These are phyloP conservation scores for Zophobas morio DNA, from an alignment of 1,140 invertebrate genomes.

Conservation along the genomic window DNA sequence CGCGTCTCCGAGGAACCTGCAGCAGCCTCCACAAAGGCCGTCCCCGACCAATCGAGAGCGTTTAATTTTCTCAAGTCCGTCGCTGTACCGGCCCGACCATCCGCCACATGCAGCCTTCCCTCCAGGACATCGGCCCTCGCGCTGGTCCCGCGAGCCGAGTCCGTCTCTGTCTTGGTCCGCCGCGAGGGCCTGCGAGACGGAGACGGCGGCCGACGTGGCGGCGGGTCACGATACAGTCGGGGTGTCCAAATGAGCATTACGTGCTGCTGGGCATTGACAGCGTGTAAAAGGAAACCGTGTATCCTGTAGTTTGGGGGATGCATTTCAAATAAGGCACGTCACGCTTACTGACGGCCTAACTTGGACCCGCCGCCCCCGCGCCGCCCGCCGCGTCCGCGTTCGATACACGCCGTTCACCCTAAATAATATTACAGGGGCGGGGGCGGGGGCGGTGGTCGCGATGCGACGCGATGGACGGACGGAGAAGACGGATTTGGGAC, in stretches of 20 bases:
- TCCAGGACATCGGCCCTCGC: slow-evolving; percentile 11
- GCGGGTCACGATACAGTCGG: slow-evolving; percentile 33
- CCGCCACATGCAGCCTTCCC: slow-evolving; percentile 43
- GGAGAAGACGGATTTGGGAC: not conserved
- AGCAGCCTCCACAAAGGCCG: slow-evolving; percentile 1
- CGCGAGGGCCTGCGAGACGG: not conserved
- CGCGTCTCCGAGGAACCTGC: not conserved
- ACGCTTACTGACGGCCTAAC: slow-evolving; percentile 52
- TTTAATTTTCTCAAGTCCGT: slow-evolving; percentile 40
- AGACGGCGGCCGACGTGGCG: slow-evolving; percentile 6
- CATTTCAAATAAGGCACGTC: slow-evolving; percentile 58
- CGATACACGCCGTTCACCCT: slow-evolving; percentile 25
- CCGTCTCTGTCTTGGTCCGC: slow-evolving; percentile 17
- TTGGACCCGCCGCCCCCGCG: slow-evolving; percentile 36
- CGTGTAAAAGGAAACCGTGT: slow-evolving; percentile 59
- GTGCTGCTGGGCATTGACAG: slow-evolving; percentile 56
- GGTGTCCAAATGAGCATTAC: slow-evolving; percentile 56
- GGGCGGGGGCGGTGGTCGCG: slow-evolving; percentile 12
- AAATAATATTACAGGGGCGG: slow-evolving; percentile 16
- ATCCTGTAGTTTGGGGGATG: slow-evolving; percentile 58
- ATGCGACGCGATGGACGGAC: not conserved
- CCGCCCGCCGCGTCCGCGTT: slow-evolving; percentile 23
- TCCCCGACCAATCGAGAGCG: slow-evolving; percentile 29
- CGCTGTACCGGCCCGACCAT: slow-evolving; percentile 40
- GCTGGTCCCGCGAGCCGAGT: not conserved